phyloP scores from a whole-genome alignment of 1,140 invertebrate species.

The Drosophila orena region DNA sequence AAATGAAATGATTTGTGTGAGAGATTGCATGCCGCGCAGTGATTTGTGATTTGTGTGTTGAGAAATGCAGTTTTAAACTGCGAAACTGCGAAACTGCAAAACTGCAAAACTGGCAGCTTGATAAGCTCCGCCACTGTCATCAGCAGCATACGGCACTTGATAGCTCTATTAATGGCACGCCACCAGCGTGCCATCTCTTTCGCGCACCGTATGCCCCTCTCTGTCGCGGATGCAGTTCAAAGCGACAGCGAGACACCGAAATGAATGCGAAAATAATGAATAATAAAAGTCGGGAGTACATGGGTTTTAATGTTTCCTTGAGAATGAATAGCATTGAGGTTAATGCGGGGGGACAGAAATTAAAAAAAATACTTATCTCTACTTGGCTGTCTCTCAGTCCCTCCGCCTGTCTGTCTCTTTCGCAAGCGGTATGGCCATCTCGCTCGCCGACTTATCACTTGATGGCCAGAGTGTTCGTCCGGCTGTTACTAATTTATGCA shows the following conservation, averaged over 20 bases:
- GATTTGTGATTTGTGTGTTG: conserved; percentile 81
- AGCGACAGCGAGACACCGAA: conserved; percentile 45
- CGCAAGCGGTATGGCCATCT: conserved; percentile 1
- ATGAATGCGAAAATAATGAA: conserved; percentile 82
- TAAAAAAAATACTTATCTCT: conserved; percentile 26
- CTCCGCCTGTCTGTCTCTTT: neutral
- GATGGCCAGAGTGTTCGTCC: conserved; percentile 26
- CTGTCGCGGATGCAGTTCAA: conserved; percentile 50
- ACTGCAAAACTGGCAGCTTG: conserved; percentile 56
- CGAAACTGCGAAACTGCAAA: conserved; percentile 63
- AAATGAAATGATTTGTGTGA: conserved; percentile 82
- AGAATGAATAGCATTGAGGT: conserved; percentile 45
- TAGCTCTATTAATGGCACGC: conserved; percentile 73
- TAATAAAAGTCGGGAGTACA: conserved; percentile 81
- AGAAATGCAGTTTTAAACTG: conserved; percentile 83
- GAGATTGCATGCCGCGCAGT: conserved; percentile 80
- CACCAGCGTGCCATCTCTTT: conserved; percentile 6
- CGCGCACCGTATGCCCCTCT: conserved; percentile 5
- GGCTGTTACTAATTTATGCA: conserved; percentile 74
- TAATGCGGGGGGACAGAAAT: conserved; percentile 18
- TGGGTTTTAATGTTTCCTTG: conserved; percentile 69
- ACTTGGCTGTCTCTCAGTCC: no score
- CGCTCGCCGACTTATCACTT: conserved; percentile 35
- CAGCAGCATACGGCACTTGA: conserved; percentile 66
- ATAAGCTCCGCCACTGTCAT: conserved; percentile 76